Evolutionary conservation across 2,113 vertebrate species (phyloP), one percentile per base, ranked within the genome.

Genomic region (Hepsetus odoe): DNA sequence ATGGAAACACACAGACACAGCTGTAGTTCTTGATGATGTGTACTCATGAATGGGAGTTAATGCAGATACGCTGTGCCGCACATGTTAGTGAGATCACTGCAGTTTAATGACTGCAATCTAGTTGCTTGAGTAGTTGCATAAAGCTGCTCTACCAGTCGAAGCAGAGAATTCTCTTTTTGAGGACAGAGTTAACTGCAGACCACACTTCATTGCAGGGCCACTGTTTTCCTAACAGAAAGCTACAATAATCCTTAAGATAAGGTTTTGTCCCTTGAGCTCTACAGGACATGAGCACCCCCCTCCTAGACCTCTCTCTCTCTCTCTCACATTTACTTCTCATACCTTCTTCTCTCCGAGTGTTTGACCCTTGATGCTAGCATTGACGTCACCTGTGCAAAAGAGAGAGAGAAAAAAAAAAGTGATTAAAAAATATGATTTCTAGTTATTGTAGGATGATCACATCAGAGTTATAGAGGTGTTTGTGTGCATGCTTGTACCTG

Each of bases 311-410:
- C 66, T 11, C 38, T 18, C n/a, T 58, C 33, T 77, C 51, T 46
- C 38, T 8, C 58, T 71, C 28, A 46, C 28, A 22, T 24, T 32
- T 44, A 3, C 20, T 8, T 44, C 53, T 26, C 53, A 2, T n/a
- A n/a, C n/a, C 38, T 20, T 44, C 9, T 20, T 11, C 24, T 64
- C 68, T 42, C 38, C 28, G 68, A 35, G 67, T 46, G 62, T 76
- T 67, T 82, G 72, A 83, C 84, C 75, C 67, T 74, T 78, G 71
- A 74, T 73, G 79, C 81, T 76, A 80, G 82, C 82, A 85, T 82
- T 83, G 84, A 85, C 84, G 84, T 80, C 77, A 83, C 32, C 11
- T 28, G 30, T n/a, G n/a, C n/a, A n/a, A n/a, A n/a, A n/a, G n/a
- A n/a, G n/a, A n/a, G n/a, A n/a, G n/a, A n/a, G n/a, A n/a, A n/a